Base-by-base conservation (phyloP, 2,888 invertebrate genomes). In the Conops quadrifasciatus region DNA sequence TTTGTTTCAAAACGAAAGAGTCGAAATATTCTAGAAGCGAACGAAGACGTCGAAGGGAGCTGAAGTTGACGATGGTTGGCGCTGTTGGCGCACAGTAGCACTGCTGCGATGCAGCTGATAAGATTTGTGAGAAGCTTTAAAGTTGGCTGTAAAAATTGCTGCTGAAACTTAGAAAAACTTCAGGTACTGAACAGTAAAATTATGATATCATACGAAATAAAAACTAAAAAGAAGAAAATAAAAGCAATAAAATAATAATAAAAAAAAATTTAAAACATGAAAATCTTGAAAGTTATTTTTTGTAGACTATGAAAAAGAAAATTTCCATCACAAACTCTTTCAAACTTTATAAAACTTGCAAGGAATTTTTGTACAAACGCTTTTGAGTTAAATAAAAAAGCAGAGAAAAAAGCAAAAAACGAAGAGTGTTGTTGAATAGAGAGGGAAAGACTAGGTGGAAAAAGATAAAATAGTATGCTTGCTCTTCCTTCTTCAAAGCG, bases 111-210 rank as follows among this genome's bases (percentile, higher is more conserved):
- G 30, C 47, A 59, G 67, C 67, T 62, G 68, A 68, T 68, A 68
- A 68, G 62, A 68, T 68, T 68, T 68, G 68, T n/a, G 60, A 62
- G 68, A 7, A 59, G 51, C 51, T 68, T 68, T 68, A 68, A 68
- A 68, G 60, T 68, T 68, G 49, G 62, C 62, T 51, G 21, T 68
- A 62, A 62, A 68, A 62, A 68, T 36, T 36, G n/a, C 30, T 21
- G 49, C 49, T 16, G 16, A 5, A 62, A n/a, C n/a, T n/a, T n/a
- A n/a, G n/a, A 36, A 36, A 36, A 36, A 36, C 36, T 9, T 9
- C 36, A 36, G 36, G 36, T 7, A 36, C 5, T 36, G 36, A 36
- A 36, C 36, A 36, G 9, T 4, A 36, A 36, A 36, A 36, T 36
- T 36, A 36, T 36, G 36, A 36, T 36, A 36, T 36, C 36, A 9